Evolutionary conservation across 2,888 invertebrate genomes (phyloP).

Genomic region (Caenorhabditis zanzibari): DNA sequence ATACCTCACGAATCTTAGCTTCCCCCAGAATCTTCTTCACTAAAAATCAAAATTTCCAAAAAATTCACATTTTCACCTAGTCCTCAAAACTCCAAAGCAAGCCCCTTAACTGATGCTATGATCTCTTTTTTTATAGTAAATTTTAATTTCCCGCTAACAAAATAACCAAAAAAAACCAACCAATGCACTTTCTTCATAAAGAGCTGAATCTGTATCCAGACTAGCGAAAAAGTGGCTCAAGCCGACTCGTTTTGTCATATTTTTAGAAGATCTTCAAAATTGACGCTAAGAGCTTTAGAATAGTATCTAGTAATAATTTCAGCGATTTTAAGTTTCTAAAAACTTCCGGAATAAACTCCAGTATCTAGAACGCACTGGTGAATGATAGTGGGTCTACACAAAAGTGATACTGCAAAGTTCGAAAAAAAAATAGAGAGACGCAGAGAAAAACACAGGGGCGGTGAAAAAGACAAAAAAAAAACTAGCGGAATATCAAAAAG

Average conservation of each 20-base stretch:
- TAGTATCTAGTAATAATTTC: no score
- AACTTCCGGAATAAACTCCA: not conserved
- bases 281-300: no score
- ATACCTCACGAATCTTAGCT: no score
- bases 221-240: conserved; percentile 49
- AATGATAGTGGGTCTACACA: conserved; percentile 1
- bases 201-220: conserved; percentile 50
- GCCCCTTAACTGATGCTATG: no score
- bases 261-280: not conserved
- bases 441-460: not conserved
- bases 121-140: no score
- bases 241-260: not conserved
- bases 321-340: not conserved
- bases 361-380: not conserved
- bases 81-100: not conserved
- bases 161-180: conserved; percentile 11
- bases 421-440: not conserved
- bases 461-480: not conserved
- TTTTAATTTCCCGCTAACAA: not conserved
- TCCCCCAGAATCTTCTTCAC: no score
- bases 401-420: conserved; percentile 2
- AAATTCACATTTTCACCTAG: no score
- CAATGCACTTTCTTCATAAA: conserved; percentile 36
- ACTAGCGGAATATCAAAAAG: conserved; percentile 9
- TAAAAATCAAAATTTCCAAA: no score